phyloP scores from a whole-genome alignment of 2,888 invertebrate genomes.

The Caprella mutica region DNA sequence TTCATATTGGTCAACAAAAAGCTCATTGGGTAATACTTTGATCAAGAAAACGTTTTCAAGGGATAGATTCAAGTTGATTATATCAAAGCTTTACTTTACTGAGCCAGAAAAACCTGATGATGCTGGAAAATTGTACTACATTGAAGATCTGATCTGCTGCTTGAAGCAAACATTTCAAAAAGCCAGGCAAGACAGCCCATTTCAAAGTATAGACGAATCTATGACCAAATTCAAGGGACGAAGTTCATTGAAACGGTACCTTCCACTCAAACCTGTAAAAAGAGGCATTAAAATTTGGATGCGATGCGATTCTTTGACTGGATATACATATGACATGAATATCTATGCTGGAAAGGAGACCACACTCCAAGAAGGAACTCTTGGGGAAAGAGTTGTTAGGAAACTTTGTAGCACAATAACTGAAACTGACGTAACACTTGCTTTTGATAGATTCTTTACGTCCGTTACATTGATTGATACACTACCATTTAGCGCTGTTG shows the following conservation, averaged over 20 bases:
- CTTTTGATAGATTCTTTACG: no score
- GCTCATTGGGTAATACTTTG: neutral
- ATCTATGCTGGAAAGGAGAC: neutral
- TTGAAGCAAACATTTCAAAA: neutral
- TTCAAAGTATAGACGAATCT: no score
- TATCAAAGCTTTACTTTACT: neutral
- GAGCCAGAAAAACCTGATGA: neutral
- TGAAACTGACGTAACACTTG: no score
- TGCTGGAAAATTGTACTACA: neutral
- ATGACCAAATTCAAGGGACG: neutral
- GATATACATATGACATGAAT: conserved; percentile 4
- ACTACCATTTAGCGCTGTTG: no score
- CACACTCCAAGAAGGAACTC: neutral
- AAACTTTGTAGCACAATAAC: no score
- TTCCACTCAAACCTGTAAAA: conserved; percentile 5
- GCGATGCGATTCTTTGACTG: neutral
- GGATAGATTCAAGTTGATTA: neutral
- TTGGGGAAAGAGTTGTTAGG: neutral
- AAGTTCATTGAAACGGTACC: neutral
- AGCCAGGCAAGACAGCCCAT: neutral
- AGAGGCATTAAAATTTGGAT: neutral
- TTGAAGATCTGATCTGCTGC: neutral
- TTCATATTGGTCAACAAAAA: conserved; percentile 4
- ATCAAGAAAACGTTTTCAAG: conserved; percentile 3
- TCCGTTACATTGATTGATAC: no score